These are phyloP conservation scores for Psophia crepitans DNA, from an alignment of 2,113 vertebrate genomes.

Conservation along the genomic window DNA sequence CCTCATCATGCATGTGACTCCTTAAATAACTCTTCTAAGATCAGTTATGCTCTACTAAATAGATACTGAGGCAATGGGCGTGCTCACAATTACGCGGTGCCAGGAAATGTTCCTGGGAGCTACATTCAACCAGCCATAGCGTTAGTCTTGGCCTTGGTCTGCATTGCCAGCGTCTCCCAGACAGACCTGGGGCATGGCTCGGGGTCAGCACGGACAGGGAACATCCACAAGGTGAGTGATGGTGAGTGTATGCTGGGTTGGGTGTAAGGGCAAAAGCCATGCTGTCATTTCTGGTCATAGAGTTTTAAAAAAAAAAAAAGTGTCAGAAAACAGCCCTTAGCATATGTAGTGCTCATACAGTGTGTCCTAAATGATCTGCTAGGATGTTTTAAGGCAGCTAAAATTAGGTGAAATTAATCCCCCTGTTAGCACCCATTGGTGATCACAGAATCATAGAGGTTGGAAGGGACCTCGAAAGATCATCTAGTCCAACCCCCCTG, in stretches of 20 bases:
- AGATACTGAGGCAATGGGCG: neutral
- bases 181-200: neutral
- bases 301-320: neutral
- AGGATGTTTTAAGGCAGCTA: neutral
- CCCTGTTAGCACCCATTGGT: neutral
- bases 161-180: neutral
- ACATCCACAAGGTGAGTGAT: fast-evolving
- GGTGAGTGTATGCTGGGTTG: neutral
- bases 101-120: neutral
- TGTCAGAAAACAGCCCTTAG: neutral
- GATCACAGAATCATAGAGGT: no score
- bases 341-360: neutral
- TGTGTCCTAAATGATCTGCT: neutral
- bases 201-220: neutral
- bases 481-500: no score
- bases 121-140: neutral
- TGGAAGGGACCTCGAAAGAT: no score
- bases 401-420: neutral
- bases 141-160: neutral
- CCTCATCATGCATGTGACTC: neutral
- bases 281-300: neutral
- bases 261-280: neutral
- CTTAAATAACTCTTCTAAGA: neutral
- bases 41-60: neutral
- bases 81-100: neutral